These are phyloP conservation scores for Apis mellifera DNA, from an alignment of 1,140 invertebrate genomes.

Conservation along the genomic window DNA sequence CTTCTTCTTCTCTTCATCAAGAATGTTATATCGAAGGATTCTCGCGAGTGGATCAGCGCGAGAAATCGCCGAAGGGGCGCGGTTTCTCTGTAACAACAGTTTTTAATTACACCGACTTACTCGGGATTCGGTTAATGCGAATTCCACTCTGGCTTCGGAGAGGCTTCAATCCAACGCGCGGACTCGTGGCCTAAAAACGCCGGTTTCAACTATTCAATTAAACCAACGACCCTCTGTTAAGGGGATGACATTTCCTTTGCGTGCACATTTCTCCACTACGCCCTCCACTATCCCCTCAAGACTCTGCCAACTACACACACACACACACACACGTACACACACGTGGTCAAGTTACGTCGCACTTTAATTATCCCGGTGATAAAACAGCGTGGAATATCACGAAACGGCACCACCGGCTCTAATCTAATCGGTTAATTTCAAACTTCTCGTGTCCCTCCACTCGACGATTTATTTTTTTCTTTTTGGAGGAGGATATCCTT, in stretches of 20 bases:
- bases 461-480: too few species aligned
- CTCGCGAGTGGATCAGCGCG: too few species aligned
- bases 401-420: too few species aligned
- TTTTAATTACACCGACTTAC: conserved; percentile 20
- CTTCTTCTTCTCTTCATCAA: not conserved
- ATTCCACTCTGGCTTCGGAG: too few species aligned
- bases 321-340: conserved; percentile 8
- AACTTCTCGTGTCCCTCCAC: too few species aligned
- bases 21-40: not conserved
- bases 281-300: not conserved
- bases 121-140: too few species aligned
- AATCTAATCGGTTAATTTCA: too few species aligned
- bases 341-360: not conserved
- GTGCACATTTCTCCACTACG: not conserved
- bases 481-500: too few species aligned
- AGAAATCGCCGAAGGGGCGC: not conserved
- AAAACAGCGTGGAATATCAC: too few species aligned
- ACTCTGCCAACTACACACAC: conserved; percentile 6
- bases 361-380: too few species aligned
- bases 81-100: not conserved
- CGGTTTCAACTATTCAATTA: conserved; percentile 22
- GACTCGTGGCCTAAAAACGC: conserved; percentile 8
- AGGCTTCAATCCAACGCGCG: not conserved
- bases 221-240: conserved; percentile 17
- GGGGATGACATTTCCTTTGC: conserved; percentile 3